Conservation (phyloP, 2,888 invertebrate species). For the Graphium colonna region DNA sequence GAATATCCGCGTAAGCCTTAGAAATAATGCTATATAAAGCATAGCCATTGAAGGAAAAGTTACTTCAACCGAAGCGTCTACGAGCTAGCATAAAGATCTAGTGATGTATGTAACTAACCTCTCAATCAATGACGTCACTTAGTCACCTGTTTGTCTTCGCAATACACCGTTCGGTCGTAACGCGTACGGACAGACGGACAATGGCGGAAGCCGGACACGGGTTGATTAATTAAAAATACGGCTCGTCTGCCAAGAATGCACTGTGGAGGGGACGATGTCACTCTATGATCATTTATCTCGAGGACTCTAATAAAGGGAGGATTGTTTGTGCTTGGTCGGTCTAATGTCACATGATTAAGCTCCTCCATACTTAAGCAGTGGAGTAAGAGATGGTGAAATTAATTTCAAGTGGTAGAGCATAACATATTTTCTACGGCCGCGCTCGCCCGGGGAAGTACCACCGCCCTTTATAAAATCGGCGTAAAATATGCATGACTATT, state of each 20-base stretch:
- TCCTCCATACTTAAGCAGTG: constrained; percentile 67
- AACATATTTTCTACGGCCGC: constrained; percentile 31
- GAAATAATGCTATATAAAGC: too few species aligned
- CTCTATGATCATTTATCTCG: constrained; percentile 80
- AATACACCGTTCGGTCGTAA: background rate
- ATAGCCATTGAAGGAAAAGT: too few species aligned
- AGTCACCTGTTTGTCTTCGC: background rate
- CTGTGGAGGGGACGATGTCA: constrained; percentile 62
- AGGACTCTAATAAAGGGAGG: constrained; percentile 79
- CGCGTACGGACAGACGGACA: background rate
- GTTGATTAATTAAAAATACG: constrained; percentile 25
- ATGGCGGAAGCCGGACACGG: background rate
- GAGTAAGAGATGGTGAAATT: constrained; percentile 64
- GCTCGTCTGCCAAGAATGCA: constrained; percentile 16
- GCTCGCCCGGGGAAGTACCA: too few species aligned
- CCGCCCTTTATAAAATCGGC: too few species aligned
- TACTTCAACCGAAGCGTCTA: too few species aligned
- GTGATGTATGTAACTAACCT: too few species aligned
- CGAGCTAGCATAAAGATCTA: too few species aligned
- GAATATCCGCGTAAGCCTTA: too few species aligned
- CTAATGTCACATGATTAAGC: constrained; percentile 78
- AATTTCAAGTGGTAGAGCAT: too few species aligned
- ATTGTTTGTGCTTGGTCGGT: constrained; percentile 69
- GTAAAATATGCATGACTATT: too few species aligned
- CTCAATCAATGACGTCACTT: too few species aligned